These are phyloP conservation scores for Embiotoca jacksoni DNA, from an alignment of 2,113 vertebrate genomes.

Conservation along the genomic window DNA sequence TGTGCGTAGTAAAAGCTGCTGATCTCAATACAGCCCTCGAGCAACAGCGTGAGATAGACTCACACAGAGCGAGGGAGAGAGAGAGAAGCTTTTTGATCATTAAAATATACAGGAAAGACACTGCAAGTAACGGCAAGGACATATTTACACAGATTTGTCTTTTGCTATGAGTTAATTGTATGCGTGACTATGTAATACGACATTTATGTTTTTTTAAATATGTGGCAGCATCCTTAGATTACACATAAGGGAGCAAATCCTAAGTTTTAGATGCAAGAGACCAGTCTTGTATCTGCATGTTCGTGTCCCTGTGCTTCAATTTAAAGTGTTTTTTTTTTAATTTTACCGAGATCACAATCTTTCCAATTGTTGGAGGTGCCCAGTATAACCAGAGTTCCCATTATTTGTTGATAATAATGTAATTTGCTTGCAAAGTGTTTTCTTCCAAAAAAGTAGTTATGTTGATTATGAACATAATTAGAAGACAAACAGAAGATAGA, in stretches of 20 bases:
- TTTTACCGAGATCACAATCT: too few relatives aligned
- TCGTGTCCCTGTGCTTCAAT: background rate
- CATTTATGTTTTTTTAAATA: background rate
- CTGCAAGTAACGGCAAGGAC: constrained; percentile 32
- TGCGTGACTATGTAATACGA: background rate
- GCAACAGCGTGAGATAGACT: constrained; percentile 30
- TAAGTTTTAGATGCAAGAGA: too few relatives aligned
- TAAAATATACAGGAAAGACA: background rate
- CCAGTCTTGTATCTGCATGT: too few relatives aligned
- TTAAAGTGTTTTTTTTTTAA: too few relatives aligned
- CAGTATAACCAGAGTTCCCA: too few relatives aligned
- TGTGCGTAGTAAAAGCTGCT: constrained; percentile 11
- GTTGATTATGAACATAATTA: too few relatives aligned
- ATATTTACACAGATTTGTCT: background rate
- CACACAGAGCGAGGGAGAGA: background rate
- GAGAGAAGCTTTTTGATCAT: constrained; percentile 15
- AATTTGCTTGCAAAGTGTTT: too few relatives aligned
- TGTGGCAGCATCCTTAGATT: background rate
- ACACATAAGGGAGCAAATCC: too few relatives aligned
- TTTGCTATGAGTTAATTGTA: background rate
- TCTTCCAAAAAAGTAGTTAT: too few relatives aligned
- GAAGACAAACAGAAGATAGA: too few relatives aligned
- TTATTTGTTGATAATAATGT: too few relatives aligned
- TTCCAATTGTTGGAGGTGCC: too few relatives aligned
- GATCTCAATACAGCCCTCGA: constrained; percentile 43